Conservation (phyloP, 2,797 vertebrate species). For the Falco berigora region DNA sequence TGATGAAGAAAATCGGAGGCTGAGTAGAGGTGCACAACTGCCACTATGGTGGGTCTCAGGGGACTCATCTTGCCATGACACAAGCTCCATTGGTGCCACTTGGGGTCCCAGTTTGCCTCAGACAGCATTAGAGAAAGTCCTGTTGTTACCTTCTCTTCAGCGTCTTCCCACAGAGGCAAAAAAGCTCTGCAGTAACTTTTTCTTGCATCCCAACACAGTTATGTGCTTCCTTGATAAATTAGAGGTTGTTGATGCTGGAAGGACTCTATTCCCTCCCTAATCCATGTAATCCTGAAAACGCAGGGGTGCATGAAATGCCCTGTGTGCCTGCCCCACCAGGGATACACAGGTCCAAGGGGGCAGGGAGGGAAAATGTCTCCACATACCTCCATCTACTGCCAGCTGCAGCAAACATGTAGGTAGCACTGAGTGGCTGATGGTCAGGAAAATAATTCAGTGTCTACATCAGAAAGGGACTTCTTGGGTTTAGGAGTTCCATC, state of each 20-base stretch:
- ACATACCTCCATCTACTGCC: not conserved
- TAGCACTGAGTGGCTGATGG: not conserved
- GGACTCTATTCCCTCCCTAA: not conserved
- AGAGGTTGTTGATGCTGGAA: not conserved
- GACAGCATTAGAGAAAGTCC: not conserved
- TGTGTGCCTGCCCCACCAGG: not conserved
- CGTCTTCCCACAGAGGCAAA: not conserved
- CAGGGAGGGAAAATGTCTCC: not conserved
- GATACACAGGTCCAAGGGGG: not conserved
- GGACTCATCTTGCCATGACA: not conserved
- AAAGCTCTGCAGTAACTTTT: not conserved
- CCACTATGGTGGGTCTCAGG: not conserved
- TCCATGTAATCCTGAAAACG: not conserved
- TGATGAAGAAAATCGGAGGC: not conserved
- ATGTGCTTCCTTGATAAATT: not conserved
- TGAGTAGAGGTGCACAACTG: not conserved
- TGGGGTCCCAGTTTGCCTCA: not conserved
- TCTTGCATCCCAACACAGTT: not conserved
- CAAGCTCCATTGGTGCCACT: not conserved
- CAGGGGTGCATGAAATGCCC: not conserved
- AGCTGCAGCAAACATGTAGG: not conserved
- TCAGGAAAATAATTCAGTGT: not conserved
- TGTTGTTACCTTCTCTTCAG: not conserved
- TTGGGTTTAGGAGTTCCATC: not conserved
- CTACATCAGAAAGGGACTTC: not conserved